Evolutionary conservation across 2,113 vertebrate genomes (phyloP).

Genomic region (Actenoides hombroni): DNA sequence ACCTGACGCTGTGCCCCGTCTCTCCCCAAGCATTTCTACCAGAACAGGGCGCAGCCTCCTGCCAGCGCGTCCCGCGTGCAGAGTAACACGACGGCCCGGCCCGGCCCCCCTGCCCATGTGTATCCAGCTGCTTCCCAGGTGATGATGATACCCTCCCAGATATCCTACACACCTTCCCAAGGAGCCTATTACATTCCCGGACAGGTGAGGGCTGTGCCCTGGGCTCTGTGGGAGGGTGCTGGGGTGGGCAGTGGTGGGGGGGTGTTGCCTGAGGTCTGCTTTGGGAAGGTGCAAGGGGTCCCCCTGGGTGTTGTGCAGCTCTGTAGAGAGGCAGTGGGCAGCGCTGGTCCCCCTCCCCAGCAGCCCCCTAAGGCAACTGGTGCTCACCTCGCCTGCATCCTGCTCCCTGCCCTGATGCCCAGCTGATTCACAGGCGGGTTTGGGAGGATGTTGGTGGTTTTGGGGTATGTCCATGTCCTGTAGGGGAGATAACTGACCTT

Average conservation of each 20-base stretch:
- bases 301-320: background rate
- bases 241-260: accelerated
- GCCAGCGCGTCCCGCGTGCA: slow-evolving; percentile 85
- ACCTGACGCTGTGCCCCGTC: background rate
- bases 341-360: background rate
- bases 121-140: slow-evolving; percentile 93
- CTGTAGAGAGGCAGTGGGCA: background rate
- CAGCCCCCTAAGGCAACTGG: accelerated
- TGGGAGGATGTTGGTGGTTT: background rate
- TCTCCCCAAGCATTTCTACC: slow-evolving; percentile 87
- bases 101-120: slow-evolving; percentile 90
- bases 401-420: background rate
- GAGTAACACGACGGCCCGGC: slow-evolving; percentile 84
- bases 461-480: accelerated
- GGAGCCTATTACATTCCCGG: slow-evolving; percentile 91
- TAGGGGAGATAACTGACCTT: background rate
- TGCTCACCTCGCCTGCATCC: background rate
- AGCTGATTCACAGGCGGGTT: background rate
- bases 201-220: slow-evolving; percentile 80
- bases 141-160: slow-evolving; percentile 97
- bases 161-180: slow-evolving; percentile 89
- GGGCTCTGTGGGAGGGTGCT: background rate
- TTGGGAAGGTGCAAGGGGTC: background rate
- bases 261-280: background rate
- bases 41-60: slow-evolving; percentile 86